Base-by-base conservation (phyloP, 2,113 vertebrate species). In the Vimba vimba region DNA sequence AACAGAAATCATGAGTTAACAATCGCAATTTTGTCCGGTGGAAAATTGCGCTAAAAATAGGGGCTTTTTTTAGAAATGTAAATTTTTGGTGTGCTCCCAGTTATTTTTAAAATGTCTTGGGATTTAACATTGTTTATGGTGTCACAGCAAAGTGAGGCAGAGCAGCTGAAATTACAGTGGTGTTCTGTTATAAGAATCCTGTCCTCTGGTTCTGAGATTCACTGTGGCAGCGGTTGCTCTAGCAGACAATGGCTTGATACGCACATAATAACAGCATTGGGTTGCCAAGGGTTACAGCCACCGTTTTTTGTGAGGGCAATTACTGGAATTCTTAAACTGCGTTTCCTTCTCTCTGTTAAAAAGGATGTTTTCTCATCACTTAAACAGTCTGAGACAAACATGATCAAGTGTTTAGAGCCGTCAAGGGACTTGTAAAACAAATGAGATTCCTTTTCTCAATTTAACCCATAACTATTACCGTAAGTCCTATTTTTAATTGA, bases 251-350 rank as follows among this genome's bases (percentile, higher is more conserved):
- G 33, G 8, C 39, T 39, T 36, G 4, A 23, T 1, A 10, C 64
- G 17, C 33, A 23, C 33, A 39, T 71, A 71, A 71, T 39, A 71
- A 71, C 62, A n/a, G 36, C 6, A 6, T 69, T 21, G 36, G 82
- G 86, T 87, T 87, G 86, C 86, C 76, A 87, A 43, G 86, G 82
- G 82, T 74, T 84, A 87, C 76, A 60, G 62, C 75, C 27, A 64
- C 86, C 59, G 10, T 27, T 80, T 84, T 39, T 39, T 17, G 10
- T 43, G 39, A 11, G 50, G 64, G 62, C 82, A 79, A 74, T 84
- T 87, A 79, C 30, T 68, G 50, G 25, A 27, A 21, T 30, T 55
- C 50, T 64, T 62, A 45, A 64, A 47, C 9, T 69, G 7, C 21
- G 21, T 33, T 19, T 69, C 45, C 50, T 64, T 81, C 36, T 64